Conservation (phyloP, 1,140 invertebrate species). For the Cydia fagiglandana region DNA sequence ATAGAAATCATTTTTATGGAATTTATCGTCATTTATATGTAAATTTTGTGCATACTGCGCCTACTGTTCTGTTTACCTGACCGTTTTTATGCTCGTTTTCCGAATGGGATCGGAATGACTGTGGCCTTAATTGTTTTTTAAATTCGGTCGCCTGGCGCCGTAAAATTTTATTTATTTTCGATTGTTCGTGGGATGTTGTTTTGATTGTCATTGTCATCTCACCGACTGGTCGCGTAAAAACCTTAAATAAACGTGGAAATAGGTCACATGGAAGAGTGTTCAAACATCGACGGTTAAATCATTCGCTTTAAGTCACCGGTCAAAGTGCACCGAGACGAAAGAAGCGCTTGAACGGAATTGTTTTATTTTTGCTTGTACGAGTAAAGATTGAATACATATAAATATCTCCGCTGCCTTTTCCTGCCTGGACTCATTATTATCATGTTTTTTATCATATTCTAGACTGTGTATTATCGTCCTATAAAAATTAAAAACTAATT, state of each 20-base stretch:
- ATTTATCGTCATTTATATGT: background rate
- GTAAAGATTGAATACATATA: no score
- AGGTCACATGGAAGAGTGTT: background rate
- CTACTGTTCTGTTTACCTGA: background rate
- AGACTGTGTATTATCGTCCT: no score
- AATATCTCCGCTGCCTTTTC: no score
- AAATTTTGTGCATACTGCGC: constrained; percentile 9
- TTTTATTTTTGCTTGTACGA: no score
- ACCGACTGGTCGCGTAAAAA: background rate
- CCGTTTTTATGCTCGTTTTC: constrained; percentile 3
- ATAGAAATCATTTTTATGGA: background rate
- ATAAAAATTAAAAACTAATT: no score
- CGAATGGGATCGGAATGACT: constrained; percentile 8
- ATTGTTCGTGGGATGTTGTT: constrained; percentile 4
- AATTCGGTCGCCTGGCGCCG: background rate
- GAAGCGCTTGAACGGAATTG: no score
- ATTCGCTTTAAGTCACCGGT: no score
- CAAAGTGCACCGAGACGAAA: no score
- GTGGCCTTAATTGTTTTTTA: background rate
- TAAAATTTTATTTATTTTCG: constrained; percentile 5
- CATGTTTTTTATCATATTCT: no score
- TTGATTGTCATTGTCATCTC: constrained; percentile 5
- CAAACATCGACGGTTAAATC: no score
- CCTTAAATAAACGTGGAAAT: background rate
- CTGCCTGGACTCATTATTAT: no score